These are phyloP conservation scores for Corythoichthys haematopterus DNA, from an alignment of 2,113 vertebrate species.

Conservation along the genomic window DNA sequence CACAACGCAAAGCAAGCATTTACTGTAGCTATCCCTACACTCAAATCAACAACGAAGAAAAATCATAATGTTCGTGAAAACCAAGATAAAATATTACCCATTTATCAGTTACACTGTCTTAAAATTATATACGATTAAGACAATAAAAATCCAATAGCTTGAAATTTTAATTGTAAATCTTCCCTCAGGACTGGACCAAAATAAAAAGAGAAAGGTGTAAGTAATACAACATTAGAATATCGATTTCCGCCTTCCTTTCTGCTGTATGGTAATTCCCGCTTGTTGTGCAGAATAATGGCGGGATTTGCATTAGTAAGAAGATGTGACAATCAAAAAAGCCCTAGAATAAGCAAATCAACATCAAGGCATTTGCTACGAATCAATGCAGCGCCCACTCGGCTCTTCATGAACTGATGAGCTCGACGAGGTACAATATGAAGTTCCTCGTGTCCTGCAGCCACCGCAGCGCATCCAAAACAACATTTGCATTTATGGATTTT, in stretches of 20 bases:
- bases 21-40: too few species aligned
- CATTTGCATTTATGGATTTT: conserved; percentile 69
- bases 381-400: conserved; percentile 45
- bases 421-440: conserved; percentile 38
- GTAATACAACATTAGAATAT: conserved; percentile 4
- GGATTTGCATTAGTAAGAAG: conserved; percentile 26
- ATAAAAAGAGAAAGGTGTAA: conserved; percentile 10
- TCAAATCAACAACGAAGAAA: too few species aligned
- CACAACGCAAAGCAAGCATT: background rate
- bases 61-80: background rate
- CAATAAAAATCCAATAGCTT: background rate
- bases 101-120: background rate
- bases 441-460: conserved; percentile 54
- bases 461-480: conserved; percentile 31
- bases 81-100: background rate
- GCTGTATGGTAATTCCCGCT: conserved; percentile 2
- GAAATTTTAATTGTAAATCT: conserved; percentile 6
- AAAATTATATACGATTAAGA: too few species aligned
- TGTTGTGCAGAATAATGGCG: conserved; percentile 16
- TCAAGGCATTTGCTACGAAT: conserved; percentile 42
- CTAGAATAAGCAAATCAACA: conserved; percentile 44
- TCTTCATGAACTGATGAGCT: conserved; percentile 38
- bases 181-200: background rate
- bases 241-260: conserved; percentile 1
- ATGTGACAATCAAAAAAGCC: conserved; percentile 12